A percentile compares a stretch with the other conserved stretches of the same genome.
Conservation (phyloP, 2,797 vertebrate genomes). For the Rhynchotus rufescens region DNA sequence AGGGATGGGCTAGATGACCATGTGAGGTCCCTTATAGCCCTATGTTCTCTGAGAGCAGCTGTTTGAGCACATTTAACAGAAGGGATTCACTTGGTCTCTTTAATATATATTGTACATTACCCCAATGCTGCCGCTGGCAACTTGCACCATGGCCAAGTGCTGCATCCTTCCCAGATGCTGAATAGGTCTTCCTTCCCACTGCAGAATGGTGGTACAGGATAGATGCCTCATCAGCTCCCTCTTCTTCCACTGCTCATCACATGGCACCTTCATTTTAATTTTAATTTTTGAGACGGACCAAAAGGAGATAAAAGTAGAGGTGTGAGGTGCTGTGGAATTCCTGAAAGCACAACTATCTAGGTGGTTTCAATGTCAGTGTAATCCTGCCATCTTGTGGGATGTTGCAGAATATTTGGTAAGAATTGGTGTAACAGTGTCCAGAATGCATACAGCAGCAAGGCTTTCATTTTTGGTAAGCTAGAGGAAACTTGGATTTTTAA, state of each 20-base stretch:
- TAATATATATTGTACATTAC: conserved; percentile 37
- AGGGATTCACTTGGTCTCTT: neutral
- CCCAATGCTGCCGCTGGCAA: conserved; percentile 77
- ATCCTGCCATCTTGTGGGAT: conserved; percentile 18
- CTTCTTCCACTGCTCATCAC: conserved; percentile 86
- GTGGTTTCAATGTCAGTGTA: neutral
- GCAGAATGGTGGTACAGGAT: conserved; percentile 78
- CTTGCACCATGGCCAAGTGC: conserved; percentile 81
- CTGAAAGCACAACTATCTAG: rapidly evolving
- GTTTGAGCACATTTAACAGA: neutral
- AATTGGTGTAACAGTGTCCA: neutral
- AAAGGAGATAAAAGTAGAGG: neutral
- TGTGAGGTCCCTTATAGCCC: neutral
- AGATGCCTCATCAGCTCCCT: conserved; percentile 82
- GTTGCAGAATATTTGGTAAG: neutral
- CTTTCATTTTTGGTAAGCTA: neutral
- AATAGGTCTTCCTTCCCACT: conserved; percentile 86
- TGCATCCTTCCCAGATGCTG: conserved; percentile 85
- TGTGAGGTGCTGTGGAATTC: no score
- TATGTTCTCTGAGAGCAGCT: neutral
- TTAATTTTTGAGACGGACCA: neutral
- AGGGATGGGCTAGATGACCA: neutral
- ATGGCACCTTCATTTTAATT: conserved; percentile 79
- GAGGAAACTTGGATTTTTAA: neutral
- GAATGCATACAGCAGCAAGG: neutral